Percentiles rank a stretch among this genome's conserved stretches.
Evolutionary conservation across 2,888 invertebrate genomes (phyloP).

Genomic region (Conomelus anceps): DNA sequence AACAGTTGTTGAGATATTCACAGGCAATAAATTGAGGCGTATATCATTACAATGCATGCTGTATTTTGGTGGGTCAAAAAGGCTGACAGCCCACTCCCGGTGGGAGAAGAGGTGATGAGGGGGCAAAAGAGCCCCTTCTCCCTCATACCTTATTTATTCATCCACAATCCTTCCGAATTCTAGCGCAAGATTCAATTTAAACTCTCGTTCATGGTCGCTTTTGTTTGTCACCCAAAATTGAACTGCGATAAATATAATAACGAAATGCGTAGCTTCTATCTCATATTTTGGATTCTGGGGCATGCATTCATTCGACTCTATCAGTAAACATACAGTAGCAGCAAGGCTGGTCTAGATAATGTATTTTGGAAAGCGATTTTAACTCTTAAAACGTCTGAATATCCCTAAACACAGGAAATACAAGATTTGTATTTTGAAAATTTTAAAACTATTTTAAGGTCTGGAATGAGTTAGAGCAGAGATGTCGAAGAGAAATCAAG

Average conservation of each 20-base stretch:
- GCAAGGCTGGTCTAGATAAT: not conserved
- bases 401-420: too few species aligned
- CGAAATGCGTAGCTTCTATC: not conserved
- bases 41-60: not conserved
- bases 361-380: too few species aligned
- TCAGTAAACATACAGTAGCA: not conserved
- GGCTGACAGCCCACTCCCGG: not conserved
- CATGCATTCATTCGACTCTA: not conserved
- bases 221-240: not conserved
- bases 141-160: not conserved
- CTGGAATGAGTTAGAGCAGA: too few species aligned
- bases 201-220: not conserved
- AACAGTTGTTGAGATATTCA: not conserved
- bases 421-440: too few species aligned
- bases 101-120: not conserved
- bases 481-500: too few species aligned
- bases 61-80: not conserved
- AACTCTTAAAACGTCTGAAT: too few species aligned
- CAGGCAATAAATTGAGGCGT: not conserved
- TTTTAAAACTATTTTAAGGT: too few species aligned
- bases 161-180: not conserved
- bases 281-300: not conserved
- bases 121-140: not conserved
- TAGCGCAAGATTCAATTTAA: not conserved
- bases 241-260: not conserved